Percentiles rank a stretch among this genome's conserved stretches.
Evolutionary conservation across 2,888 invertebrate genomes (phyloP).

Genomic region (Antheraea assamensis): DNA sequence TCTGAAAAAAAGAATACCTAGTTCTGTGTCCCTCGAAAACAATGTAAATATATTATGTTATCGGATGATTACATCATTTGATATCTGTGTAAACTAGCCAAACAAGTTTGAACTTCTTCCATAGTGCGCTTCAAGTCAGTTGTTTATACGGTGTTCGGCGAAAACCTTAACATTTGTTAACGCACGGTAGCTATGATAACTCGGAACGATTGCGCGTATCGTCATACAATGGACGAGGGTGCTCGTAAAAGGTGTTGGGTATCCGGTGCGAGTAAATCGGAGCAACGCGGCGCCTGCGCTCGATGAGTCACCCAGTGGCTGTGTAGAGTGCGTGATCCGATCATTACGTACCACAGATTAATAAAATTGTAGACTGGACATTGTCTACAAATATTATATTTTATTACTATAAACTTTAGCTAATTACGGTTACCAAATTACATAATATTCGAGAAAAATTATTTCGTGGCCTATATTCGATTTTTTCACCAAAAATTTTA

Average conservation of each 20-base stretch:
- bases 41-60: not conserved
- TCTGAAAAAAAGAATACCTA: not conserved
- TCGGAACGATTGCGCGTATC: conserved; percentile 30
- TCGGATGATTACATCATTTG: not conserved
- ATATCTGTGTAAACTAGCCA: not conserved
- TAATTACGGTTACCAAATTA: not conserved
- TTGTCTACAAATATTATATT: not conserved
- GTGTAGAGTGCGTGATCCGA: conserved; percentile 51
- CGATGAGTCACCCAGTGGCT: conserved; percentile 58
- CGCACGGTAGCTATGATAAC: conserved; percentile 48
- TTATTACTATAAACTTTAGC: not conserved
- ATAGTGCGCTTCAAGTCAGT: not conserved
- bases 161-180: conserved; percentile 34
- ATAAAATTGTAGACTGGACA: conserved; percentile 10
- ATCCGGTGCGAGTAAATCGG: conserved; percentile 37
- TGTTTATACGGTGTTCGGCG: not conserved
- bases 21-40: not conserved
- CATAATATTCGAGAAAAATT: not conserved
- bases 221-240: conserved; percentile 46
- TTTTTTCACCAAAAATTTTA: not conserved
- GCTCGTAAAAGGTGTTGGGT: conserved; percentile 52
- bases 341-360: conserved; percentile 35
- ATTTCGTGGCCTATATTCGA: not conserved
- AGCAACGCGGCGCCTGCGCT: conserved; percentile 25
- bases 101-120: not conserved